Percentiles rank a stretch among this genome's conserved stretches.
These are phyloP conservation scores for Heliocidaris tuberculata DNA, from an alignment of 35 echinoderm and acorn worm genomes.

Conservation along the genomic window DNA sequence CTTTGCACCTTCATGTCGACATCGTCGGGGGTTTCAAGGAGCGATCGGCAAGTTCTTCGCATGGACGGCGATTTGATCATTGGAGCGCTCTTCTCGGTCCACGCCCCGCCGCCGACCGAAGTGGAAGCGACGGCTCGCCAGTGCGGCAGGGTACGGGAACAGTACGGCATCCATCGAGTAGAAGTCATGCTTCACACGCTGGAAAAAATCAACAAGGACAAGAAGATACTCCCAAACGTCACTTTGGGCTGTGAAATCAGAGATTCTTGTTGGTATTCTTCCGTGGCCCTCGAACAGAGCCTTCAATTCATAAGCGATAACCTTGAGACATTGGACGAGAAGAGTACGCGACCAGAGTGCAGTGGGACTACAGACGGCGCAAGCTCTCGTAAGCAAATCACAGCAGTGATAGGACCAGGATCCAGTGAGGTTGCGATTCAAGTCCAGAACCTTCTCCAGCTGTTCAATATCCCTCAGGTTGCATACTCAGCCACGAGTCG, in stretches of 20 bases:
- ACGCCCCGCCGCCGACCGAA: constrained; percentile 57
- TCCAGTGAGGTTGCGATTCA: constrained; percentile 94
- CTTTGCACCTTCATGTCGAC: neutral
- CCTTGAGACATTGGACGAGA: constrained; percentile 44
- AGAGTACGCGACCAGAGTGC: neutral
- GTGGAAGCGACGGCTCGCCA: constrained; percentile 63
- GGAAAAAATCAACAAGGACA: constrained; percentile 76
- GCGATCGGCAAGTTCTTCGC: constrained; percentile 71
- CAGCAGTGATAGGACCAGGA: constrained; percentile 91
- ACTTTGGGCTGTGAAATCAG: constrained; percentile 85
- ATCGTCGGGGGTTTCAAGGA: neutral
- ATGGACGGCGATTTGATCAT: constrained; percentile 91
- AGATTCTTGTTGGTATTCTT: constrained; percentile 96
- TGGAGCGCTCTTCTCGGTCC: constrained; percentile 95
- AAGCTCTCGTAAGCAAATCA: constrained; percentile 67
- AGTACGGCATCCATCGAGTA: constrained; percentile 96
- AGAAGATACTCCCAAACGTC: constrained; percentile 61
- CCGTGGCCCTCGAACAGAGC: constrained; percentile 93
- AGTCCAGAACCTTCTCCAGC: constrained; percentile 92
- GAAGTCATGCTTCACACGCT: constrained; percentile 94
- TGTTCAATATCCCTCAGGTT: constrained; percentile 98
- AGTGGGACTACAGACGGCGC: neutral
- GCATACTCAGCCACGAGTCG: constrained; percentile 95
- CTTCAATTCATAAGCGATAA: constrained; percentile 89
- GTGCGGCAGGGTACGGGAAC: constrained; percentile 84